These are phyloP conservation scores for Pterois miles DNA, from an alignment of 2,797 vertebrate species.

Conservation along the genomic window DNA sequence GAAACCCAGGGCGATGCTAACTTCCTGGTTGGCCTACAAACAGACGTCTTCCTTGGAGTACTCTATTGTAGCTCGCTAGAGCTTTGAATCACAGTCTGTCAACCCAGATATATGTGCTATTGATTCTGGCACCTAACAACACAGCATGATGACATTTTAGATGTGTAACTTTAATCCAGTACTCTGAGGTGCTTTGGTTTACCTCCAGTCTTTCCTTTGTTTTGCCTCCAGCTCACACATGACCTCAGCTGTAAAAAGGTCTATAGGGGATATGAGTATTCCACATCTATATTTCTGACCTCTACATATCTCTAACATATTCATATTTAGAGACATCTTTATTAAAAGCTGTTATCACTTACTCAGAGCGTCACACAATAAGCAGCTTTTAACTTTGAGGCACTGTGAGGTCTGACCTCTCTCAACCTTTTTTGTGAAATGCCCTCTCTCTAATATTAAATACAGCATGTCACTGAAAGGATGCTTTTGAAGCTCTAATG, in stretches of 20 bases:
- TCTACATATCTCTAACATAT: neutral
- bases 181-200: neutral
- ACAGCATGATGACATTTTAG: neutral
- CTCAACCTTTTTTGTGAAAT: neutral
- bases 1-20: neutral
- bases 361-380: neutral
- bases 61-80: neutral
- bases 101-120: neutral
- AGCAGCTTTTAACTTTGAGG: neutral
- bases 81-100: neutral
- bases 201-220: neutral
- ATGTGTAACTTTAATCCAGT: neutral
- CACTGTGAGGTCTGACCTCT: neutral
- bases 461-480: neutral
- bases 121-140: neutral
- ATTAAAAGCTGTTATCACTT: neutral
- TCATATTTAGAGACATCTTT: neutral
- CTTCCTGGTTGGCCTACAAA: neutral
- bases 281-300: neutral
- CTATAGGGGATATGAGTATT: neutral
- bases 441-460: neutral
- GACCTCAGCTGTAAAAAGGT: neutral
- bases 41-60: neutral
- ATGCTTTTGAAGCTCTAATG: conserved; percentile 14
- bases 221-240: neutral